Evolutionary conservation across 2,888 invertebrate species (phyloP).

Genomic region (Tanypteryx hageni): DNA sequence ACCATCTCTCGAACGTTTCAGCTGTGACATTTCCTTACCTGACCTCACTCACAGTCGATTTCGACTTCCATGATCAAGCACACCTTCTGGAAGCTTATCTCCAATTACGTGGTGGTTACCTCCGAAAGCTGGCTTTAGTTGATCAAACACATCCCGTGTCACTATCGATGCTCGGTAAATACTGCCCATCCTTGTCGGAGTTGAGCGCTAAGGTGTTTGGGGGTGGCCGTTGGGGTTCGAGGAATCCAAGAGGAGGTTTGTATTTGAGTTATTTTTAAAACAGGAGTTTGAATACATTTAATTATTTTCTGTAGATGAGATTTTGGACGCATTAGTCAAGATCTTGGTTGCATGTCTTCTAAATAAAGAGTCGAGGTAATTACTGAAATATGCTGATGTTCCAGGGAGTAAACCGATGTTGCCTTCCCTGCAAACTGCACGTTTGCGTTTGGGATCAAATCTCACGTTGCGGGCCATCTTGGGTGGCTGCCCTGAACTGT

Average conservation of each 20-base stretch:
- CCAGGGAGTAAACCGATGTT: slow-evolving; percentile 29
- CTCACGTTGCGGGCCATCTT: slow-evolving; percentile 38
- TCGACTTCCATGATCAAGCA: slow-evolving; percentile 70
- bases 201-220: slow-evolving; percentile 69
- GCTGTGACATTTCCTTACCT: slow-evolving; percentile 68
- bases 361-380: too few species aligned
- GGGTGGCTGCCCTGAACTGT: slow-evolving; percentile 40
- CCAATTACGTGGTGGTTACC: slow-evolving; percentile 67
- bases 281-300: not conserved
- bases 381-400: not conserved
- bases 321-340: not conserved
- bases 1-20: slow-evolving; percentile 67
- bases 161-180: slow-evolving; percentile 69
- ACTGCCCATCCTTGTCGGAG: slow-evolving; percentile 70
- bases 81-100: slow-evolving; percentile 69
- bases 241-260: not conserved
- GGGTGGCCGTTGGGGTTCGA: not conserved
- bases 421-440: slow-evolving; percentile 57
- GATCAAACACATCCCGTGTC: slow-evolving; percentile 70
- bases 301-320: not conserved
- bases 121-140: slow-evolving; percentile 69
- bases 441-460: slow-evolving; percentile 47
- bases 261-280: not conserved
- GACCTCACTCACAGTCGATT: slow-evolving; percentile 70
- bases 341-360: not conserved